A percentile compares a stretch with the other conserved stretches of the same genome.
Conservation (phyloP, 2,797 vertebrate species). For the Leptatherina wallacei region DNA sequence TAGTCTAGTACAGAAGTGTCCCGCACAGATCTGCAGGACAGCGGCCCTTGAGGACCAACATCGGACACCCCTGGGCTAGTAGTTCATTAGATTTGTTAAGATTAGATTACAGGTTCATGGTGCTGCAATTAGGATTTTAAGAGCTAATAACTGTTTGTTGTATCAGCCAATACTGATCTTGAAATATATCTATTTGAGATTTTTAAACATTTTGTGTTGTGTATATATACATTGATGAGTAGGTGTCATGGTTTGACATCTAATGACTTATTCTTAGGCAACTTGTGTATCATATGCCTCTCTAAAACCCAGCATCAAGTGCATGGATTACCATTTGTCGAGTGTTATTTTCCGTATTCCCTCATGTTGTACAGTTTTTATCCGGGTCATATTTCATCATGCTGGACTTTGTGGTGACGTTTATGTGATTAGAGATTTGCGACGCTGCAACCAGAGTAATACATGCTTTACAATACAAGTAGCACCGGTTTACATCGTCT, state of each 20-base stretch:
- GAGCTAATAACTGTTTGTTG: not conserved
- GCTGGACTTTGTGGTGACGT: too few species aligned
- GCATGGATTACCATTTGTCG: too few species aligned
- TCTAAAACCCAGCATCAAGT: not conserved
- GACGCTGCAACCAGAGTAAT: too few species aligned
- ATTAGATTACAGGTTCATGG: not conserved
- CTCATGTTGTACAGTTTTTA: too few species aligned
- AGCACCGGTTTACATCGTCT: too few species aligned
- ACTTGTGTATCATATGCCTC: not conserved
- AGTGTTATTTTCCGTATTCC: too few species aligned
- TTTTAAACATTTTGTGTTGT: not conserved
- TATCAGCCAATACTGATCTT: not conserved
- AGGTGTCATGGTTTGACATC: not conserved
- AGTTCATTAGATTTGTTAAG: not conserved
- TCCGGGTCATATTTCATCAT: too few species aligned
- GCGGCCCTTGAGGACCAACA: too few species aligned
- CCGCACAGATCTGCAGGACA: too few species aligned
- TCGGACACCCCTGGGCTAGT: not conserved
- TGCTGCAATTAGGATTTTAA: not conserved
- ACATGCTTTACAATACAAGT: too few species aligned
- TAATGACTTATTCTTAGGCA: not conserved
- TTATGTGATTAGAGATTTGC: too few species aligned
- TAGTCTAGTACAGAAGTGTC: too few species aligned
- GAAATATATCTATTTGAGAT: not conserved
- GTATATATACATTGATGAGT: not conserved